Percentiles rank a stretch among this genome's conserved stretches.
These are phyloP conservation scores for Hetaerina americana DNA, from an alignment of 1,140 invertebrate genomes.

Conservation along the genomic window DNA sequence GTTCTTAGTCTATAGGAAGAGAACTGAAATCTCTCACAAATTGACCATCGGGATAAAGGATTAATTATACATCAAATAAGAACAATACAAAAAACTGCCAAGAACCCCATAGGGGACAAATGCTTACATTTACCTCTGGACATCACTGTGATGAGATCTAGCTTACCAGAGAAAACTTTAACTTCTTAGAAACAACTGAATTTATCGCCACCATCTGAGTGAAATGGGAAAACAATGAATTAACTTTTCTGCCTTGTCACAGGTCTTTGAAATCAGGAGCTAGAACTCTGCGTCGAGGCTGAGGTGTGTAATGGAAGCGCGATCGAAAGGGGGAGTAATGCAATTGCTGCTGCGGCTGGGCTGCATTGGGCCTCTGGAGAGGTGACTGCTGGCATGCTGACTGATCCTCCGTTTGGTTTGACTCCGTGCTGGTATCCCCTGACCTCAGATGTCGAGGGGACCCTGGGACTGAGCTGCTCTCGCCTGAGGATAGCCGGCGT, in stretches of 20 bases:
- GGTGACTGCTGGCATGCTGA: neutral
- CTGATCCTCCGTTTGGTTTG: neutral
- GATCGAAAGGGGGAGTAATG: constrained; percentile 24
- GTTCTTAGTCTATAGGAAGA: too few relatives aligned
- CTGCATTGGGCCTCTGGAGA: neutral
- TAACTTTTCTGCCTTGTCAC: neutral
- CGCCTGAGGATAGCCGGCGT: constrained; percentile 34
- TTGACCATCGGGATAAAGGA: too few relatives aligned
- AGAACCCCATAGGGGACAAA: neutral
- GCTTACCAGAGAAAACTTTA: neutral
- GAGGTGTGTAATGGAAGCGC: constrained; percentile 54
- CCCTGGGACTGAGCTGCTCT: constrained; percentile 51
- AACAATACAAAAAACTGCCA: neutral
- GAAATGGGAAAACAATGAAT: neutral
- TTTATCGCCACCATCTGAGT: neutral
- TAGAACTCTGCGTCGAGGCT: constrained; percentile 43
- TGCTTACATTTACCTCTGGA: neutral
- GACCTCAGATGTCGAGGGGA: constrained; percentile 42
- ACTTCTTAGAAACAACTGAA: neutral
- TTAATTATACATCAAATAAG: too few relatives aligned
- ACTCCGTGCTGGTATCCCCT: neutral
- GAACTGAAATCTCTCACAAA: too few relatives aligned
- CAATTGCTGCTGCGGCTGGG: neutral
- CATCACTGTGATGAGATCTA: neutral
- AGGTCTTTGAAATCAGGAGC: neutral